A percentile compares a stretch with the other conserved stretches of the same genome.
phyloP scores from a whole-genome alignment of 1,140 invertebrate species.

The Battus philenor region DNA sequence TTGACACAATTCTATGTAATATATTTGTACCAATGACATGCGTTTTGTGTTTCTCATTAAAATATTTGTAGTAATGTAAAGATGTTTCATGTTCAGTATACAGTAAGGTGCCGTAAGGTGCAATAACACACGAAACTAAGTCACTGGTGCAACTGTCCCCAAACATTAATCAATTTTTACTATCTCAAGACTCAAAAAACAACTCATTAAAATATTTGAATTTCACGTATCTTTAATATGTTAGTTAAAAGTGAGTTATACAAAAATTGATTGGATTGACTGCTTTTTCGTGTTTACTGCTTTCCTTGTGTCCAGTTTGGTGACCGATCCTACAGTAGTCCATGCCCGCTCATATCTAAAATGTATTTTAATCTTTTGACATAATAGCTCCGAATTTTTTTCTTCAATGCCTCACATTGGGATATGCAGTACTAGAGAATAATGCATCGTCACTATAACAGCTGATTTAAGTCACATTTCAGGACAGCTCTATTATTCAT shows the following conservation, averaged over 20 bases:
- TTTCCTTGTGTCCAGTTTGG: conserved; percentile 78
- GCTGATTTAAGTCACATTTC: conserved; percentile 72
- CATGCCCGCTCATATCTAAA: conserved; percentile 74
- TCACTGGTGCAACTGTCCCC: conserved; percentile 38
- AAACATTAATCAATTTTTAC: conserved; percentile 43
- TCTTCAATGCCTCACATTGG: conserved; percentile 73
- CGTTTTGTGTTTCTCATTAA: too few species aligned
- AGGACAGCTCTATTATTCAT: conserved; percentile 75
- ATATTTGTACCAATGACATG: conserved; percentile 38
- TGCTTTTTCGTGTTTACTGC: conserved; percentile 77
- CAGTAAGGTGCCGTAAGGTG: too few species aligned
- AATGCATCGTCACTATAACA: conserved; percentile 76
- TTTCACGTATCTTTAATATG: conserved; percentile 41
- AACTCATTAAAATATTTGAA: conserved; percentile 58
- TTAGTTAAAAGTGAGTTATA: conserved; percentile 48
- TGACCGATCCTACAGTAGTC: conserved; percentile 74
- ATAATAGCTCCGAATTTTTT: conserved; percentile 71
- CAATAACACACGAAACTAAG: conserved; percentile 32
- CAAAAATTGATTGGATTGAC: conserved; percentile 76
- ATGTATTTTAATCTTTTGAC: conserved; percentile 70
- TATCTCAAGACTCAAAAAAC: conserved; percentile 71
- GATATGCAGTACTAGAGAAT: conserved; percentile 75
- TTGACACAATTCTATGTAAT: conserved; percentile 33
- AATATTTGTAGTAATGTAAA: too few species aligned
- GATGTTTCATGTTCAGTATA: too few species aligned